Evolutionary conservation across 2,797 vertebrate genomes (phyloP).

Genomic region (Botia kubotai): DNA sequence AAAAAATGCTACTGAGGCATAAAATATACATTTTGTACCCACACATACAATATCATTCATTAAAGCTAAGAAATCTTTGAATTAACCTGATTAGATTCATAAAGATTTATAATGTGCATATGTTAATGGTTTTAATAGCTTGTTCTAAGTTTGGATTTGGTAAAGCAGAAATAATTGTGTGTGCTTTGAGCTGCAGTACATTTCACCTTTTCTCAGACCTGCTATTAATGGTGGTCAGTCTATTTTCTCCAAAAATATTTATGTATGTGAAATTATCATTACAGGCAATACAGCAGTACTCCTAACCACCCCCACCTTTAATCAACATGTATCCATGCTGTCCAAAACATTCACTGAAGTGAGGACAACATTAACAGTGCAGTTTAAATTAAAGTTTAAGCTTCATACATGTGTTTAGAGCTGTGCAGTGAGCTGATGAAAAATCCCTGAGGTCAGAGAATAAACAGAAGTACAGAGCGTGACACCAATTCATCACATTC

Average conservation of each 20-base stretch:
- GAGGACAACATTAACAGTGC: not conserved
- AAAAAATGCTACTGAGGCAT: not conserved
- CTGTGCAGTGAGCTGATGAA: slow-evolving; percentile 2
- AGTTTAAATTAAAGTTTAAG: slow-evolving; percentile 23
- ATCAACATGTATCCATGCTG: not conserved
- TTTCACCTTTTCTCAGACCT: not conserved
- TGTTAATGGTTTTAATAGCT: not conserved
- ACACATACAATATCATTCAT: not conserved
- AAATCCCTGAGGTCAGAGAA: not conserved
- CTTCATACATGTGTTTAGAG: not conserved
- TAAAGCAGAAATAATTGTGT: not conserved
- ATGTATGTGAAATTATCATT: too few relatives aligned
- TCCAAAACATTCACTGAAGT: not conserved
- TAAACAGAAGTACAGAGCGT: not conserved
- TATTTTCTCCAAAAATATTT: too few relatives aligned
- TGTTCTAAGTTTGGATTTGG: not conserved
- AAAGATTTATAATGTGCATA: not conserved
- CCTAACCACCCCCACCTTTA: not conserved
- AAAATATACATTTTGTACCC: not conserved
- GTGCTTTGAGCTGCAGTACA: not conserved
- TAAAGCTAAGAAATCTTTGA: not conserved
- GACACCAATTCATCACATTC: slow-evolving; percentile 30
- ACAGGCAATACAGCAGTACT: not conserved
- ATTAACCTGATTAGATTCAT: not conserved
- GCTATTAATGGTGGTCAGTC: not conserved